Base-by-base conservation (phyloP, 2,113 vertebrate species). In the Melanerpes aurifrons region DNA sequence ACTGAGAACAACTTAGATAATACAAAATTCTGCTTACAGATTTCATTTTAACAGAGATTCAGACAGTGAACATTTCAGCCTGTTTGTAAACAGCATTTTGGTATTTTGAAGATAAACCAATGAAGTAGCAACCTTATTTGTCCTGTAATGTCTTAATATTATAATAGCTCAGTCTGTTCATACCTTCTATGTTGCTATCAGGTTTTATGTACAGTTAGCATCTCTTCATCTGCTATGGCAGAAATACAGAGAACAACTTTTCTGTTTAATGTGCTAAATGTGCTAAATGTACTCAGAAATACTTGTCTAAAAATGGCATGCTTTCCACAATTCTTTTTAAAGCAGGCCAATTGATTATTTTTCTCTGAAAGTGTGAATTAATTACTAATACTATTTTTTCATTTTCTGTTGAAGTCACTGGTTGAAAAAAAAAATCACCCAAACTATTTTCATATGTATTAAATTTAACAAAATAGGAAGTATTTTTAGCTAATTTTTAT, bases 401-500 rank as follows among this genome's bases (percentile, higher is more conserved):
- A 32, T 82, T 91, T 54, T 67, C 15, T 37, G 12, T 74, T 87
- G 32, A 81, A 83, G 45, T 40, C 15, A 66, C 32, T 84, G 81
- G n/a, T 70, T 85, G 50, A 24, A 53, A 79, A 86, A 89, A 91
- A 89, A 91, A 93, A 48, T 74, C 37, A 74, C 16, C 12, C 48
- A 40, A 61, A 43, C 14, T 78, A 9, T 81, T 86, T 17, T 62
- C 22, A 78, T 80, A 4, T 10, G 6, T 74, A 64, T 83, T 63
- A 82, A 73, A 76, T 93, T 79, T 82, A 87, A 82, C 24, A 87
- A 75, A 79, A 76, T 19, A 69, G 15, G 54, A 82, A 69, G 35
- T 89, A 90, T 91, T 95, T 92, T 84, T 92, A 76, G 68, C 59
- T 76, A 1, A 7, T 94, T 87, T 89, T 82, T 89, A 62, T 62